phyloP scores from a whole-genome alignment of 2,113 vertebrate species.

The Megatriorchis doriae region DNA sequence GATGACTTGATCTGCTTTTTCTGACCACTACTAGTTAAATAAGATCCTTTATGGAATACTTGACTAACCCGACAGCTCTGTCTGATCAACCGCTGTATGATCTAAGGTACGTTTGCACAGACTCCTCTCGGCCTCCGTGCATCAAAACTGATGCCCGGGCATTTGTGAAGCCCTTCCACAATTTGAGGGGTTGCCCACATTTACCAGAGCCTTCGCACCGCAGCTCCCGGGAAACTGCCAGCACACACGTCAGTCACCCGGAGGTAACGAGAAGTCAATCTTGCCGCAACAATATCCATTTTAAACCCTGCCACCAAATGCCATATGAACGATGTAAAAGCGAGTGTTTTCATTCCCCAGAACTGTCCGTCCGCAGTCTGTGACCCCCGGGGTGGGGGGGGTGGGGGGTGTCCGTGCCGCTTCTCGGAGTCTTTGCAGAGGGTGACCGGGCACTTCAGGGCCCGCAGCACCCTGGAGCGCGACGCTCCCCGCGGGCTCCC shows the following conservation, averaged over 20 bases:
- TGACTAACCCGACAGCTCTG: background rate
- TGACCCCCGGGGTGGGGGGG: too few relatives aligned
- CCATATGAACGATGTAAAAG: background rate
- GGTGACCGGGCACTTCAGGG: background rate
- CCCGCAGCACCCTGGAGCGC: rapidly evolving
- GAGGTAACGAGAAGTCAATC: background rate
- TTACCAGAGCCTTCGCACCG: background rate
- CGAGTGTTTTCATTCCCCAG: background rate
- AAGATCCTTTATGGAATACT: background rate
- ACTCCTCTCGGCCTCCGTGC: background rate
- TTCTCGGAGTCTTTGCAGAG: background rate
- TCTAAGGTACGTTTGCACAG: background rate
- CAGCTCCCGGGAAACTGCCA: background rate
- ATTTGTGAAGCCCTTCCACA: background rate
- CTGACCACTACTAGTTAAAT: background rate
- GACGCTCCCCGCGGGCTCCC: background rate
- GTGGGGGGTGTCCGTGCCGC: background rate
- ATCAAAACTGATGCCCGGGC: background rate
- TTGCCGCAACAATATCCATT: background rate
- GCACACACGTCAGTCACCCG: background rate
- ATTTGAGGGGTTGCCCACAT: background rate
- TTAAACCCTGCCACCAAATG: background rate
- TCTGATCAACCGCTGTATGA: background rate
- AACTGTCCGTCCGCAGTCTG: background rate
- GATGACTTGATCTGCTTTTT: background rate